phyloP scores from a whole-genome alignment of 2,113 vertebrate species.

The Maccullochella peelii region DNA sequence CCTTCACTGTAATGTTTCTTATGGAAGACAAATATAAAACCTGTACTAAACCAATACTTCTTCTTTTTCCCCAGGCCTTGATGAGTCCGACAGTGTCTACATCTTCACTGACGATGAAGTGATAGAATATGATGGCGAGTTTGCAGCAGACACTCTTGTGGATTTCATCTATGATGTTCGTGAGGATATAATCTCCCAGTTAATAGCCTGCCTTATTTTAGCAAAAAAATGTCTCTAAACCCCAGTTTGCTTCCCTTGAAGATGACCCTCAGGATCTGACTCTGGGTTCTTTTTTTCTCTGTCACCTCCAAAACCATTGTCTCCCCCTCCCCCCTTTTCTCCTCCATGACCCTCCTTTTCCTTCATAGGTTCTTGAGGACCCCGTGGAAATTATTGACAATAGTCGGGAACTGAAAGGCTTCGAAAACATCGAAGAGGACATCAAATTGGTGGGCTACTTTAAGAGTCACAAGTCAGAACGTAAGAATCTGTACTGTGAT shows the following conservation, averaged over 20 bases:
- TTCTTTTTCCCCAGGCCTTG: slow-evolving; percentile 80
- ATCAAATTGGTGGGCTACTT: slow-evolving; percentile 95
- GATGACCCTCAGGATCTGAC: background rate
- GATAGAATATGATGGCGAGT: slow-evolving; percentile 92
- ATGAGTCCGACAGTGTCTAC: slow-evolving; percentile 91
- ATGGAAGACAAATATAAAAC: background rate
- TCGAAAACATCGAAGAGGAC: slow-evolving; percentile 90
- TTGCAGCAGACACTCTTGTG: slow-evolving; percentile 91
- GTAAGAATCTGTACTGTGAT: slow-evolving; percentile 84
- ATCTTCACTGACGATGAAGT: slow-evolving; percentile 91
- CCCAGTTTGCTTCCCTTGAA: background rate
- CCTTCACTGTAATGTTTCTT: background rate
- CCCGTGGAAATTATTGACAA: slow-evolving; percentile 92
- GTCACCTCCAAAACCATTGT: background rate
- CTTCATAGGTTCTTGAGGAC: slow-evolving; percentile 86
- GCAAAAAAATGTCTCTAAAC: slow-evolving; percentile 18
- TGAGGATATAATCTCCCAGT: slow-evolving; percentile 76
- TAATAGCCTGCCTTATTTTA: slow-evolving; percentile 66
- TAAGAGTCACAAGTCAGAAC: slow-evolving; percentile 91
- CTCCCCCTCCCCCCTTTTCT: background rate
- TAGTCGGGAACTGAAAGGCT: slow-evolving; percentile 88
- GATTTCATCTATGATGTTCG: slow-evolving; percentile 94
- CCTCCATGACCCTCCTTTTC: background rate
- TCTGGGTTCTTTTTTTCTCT: slow-evolving; percentile 11
- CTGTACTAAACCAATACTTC: no score